phyloP scores from a whole-genome alignment of 1,140 invertebrate species.

The Aphelenchoides besseyi region DNA sequence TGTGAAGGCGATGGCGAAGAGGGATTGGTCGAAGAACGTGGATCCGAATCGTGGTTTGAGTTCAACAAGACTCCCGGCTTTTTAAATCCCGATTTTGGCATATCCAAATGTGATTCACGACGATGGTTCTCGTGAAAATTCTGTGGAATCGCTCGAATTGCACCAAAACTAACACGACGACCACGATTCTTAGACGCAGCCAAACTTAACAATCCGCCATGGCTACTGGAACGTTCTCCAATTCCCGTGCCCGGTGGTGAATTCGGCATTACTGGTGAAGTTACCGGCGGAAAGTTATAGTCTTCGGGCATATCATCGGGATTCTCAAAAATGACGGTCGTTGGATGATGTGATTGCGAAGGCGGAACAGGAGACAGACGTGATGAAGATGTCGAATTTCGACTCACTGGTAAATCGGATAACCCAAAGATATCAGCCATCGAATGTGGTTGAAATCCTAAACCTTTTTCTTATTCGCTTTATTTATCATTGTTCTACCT shows the following conservation, averaged over 20 bases:
- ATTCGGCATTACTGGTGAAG: neutral
- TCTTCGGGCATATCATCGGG: constrained; percentile 1
- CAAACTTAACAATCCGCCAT: neutral
- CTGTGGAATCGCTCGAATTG: constrained; percentile 42
- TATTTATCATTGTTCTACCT: constrained; percentile 12
- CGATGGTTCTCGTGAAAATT: constrained; percentile 19
- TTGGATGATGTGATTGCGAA: neutral
- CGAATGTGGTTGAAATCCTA: constrained; percentile 29
- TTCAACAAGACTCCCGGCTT: neutral
- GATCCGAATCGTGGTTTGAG: neutral
- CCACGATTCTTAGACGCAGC: constrained; percentile 38
- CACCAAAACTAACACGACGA: constrained; percentile 48
- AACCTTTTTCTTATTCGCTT: neutral
- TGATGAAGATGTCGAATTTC: constrained; percentile 10
- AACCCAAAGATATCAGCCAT: constrained; percentile 26
- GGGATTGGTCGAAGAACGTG: neutral
- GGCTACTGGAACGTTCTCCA: constrained; percentile 9
- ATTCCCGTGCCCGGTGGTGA: neutral
- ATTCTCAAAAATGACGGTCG: constrained; percentile 14
- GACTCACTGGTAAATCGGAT: constrained; percentile 22
- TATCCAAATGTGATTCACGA: neutral
- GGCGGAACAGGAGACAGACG: constrained; percentile 17
- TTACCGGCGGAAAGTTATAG: neutral
- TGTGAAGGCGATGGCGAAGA: constrained; percentile 6
- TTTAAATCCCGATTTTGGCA: neutral